These are phyloP conservation scores for Brachypalpus laphriformis DNA, from an alignment of 2,888 invertebrate species.

Conservation along the genomic window DNA sequence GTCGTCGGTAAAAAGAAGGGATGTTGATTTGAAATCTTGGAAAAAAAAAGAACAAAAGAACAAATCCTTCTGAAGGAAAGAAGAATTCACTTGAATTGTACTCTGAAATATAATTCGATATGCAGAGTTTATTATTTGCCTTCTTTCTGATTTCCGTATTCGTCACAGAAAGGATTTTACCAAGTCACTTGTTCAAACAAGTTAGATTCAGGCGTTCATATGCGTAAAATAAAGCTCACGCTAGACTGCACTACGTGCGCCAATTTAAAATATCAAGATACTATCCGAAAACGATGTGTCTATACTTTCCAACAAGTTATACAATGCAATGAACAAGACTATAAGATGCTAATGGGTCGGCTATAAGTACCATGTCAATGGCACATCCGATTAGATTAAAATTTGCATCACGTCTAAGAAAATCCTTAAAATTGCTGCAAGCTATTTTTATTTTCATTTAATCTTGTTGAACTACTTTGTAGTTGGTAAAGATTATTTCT, in stretches of 20 bases:
- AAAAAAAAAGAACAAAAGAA: background rate
- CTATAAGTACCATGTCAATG: background rate
- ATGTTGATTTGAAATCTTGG: slow-evolving; percentile 12
- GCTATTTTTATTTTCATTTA: slow-evolving; percentile 11
- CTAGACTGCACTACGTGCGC: background rate
- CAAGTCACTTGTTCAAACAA: background rate
- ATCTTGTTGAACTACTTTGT: slow-evolving; percentile 24
- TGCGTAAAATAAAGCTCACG: too few species aligned
- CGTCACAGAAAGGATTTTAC: background rate
- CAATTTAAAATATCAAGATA: background rate
- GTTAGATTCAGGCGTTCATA: too few species aligned
- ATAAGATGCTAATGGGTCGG: background rate
- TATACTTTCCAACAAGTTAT: background rate
- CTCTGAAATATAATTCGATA: slow-evolving; percentile 22
- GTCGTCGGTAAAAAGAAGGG: background rate
- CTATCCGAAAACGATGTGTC: background rate
- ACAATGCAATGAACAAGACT: background rate
- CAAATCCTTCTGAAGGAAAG: slow-evolving; percentile 11
- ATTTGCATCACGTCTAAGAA: slow-evolving; percentile 11
- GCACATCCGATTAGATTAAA: background rate
- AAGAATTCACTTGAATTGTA: background rate
- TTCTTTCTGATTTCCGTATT: background rate
- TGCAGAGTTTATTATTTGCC: slow-evolving; percentile 1
- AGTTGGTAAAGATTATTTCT: slow-evolving; percentile 22
- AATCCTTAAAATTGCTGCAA: slow-evolving; percentile 18